Conservation (phyloP, 2,113 vertebrate species). For the Limanda limanda region DNA sequence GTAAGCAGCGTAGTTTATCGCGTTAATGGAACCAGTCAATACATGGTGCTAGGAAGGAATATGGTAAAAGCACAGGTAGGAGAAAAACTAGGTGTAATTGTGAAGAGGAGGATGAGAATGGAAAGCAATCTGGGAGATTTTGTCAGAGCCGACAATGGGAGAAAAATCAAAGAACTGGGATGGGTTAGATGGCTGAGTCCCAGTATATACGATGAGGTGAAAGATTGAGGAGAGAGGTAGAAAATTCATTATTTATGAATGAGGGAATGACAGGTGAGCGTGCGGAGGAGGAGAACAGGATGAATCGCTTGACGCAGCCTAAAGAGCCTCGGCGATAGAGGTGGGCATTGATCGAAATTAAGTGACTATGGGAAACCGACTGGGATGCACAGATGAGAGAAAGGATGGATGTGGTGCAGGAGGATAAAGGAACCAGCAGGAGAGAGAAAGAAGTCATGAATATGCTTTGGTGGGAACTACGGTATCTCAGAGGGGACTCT, state of each 20-base stretch:
- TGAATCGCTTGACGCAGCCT: slow-evolving; percentile 30
- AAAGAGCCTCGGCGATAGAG: background rate
- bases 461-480: background rate
- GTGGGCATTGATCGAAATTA: slow-evolving; percentile 22
- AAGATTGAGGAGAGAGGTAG: background rate
- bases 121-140: background rate
- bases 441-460: slow-evolving; percentile 9
- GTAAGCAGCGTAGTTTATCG: too few relatives aligned
- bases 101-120: background rate
- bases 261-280: slow-evolving; percentile 5
- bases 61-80: background rate
- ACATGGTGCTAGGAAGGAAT: background rate
- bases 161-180: slow-evolving; percentile 13
- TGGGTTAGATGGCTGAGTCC: slow-evolving; percentile 20
- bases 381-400: slow-evolving; percentile 9
- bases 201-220: slow-evolving; percentile 5
- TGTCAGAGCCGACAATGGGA: too few relatives aligned
- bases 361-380: slow-evolving; percentile 1
- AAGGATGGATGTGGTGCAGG: slow-evolving; percentile 7
- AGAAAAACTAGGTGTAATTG: slow-evolving; percentile 26
- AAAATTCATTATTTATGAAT: slow-evolving; percentile 42
- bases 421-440: slow-evolving; percentile 17
- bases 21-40: background rate
- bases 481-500: slow-evolving; percentile 2
- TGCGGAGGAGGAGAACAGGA: slow-evolving; percentile 9